Base-by-base conservation (phyloP, 2,888 invertebrate genomes). In the Amphipyra berbera region DNA sequence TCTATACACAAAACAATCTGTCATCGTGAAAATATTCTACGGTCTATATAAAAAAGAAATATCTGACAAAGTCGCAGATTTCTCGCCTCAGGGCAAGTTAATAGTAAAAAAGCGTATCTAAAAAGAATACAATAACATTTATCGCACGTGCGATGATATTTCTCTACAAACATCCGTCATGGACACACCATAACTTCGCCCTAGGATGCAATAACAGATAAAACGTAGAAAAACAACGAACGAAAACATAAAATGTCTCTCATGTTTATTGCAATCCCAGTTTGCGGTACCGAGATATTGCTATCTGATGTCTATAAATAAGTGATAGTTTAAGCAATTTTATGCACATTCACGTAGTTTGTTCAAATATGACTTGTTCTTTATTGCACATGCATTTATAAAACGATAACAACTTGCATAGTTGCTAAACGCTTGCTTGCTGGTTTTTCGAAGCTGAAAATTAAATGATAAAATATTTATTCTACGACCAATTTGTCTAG, bases 141-240 rank as follows among this genome's bases (percentile, higher is more conserved):
- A 82, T 81, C 66, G 82, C 81, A 83, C 82, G 79, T 81, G 82
- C 81, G 66, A 74, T 81, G 78, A 82, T 84, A 79, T 81, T 85
- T 82, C 76, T 79, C 70, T 80, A 84, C 82, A 83, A 84, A 84
- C 86, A 90, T 90, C 82, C 75, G 87, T 88, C 88, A 88, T 84
- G 82, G 82, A 68, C 75, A 78, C 75, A 82, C 85, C 76, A 87
- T 86, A 84, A 87, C 82, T 78, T 70, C 67, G 75, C 81, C 83
- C 82, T 79, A 83, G 82, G 88, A 86, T 84, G 90, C 88, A 92
- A 92, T 92, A 92, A 91, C 86, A 89, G 91, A 91, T 90, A 90
- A 91, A 90, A 91, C 81, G 76, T 77, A 83, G 82, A 84, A 90
- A 87, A 88, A 86, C 82, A 84, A 78, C 70, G 74, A 73, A 80